Conservation (phyloP, 2,113 vertebrate genomes). For the Oryzias curvinotus region DNA sequence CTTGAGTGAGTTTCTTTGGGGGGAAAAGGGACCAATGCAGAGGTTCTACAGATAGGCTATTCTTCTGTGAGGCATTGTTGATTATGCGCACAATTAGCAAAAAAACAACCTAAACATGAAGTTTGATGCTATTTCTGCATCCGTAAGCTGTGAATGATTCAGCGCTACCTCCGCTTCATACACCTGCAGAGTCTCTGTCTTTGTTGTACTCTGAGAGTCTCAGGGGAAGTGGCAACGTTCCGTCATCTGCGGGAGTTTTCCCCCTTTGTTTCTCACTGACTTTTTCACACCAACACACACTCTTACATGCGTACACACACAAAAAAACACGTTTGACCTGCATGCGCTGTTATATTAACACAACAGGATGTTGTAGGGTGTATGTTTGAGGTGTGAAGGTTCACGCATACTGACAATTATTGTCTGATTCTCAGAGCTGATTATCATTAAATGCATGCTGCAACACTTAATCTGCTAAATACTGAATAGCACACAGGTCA, state of each 20-base stretch:
- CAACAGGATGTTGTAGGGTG: slow-evolving; percentile 72
- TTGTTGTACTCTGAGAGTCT: slow-evolving; percentile 41
- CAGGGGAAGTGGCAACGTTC: slow-evolving; percentile 48
- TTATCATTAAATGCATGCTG: slow-evolving; percentile 24
- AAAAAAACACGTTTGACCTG: slow-evolving; percentile 62
- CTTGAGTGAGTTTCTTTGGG: too few species aligned
- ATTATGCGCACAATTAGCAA: neutral
- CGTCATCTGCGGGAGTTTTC: slow-evolving; percentile 60
- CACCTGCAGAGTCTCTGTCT: slow-evolving; percentile 45
- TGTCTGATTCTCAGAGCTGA: slow-evolving; percentile 48
- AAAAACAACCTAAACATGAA: slow-evolving; percentile 6
- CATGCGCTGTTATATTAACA: slow-evolving; percentile 53
- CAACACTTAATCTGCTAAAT: neutral
- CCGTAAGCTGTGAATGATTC: slow-evolving; percentile 40
- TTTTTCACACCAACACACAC: slow-evolving; percentile 18
- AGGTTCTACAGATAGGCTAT: too few species aligned
- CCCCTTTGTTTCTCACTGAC: slow-evolving; percentile 50
- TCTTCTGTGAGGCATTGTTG: too few species aligned
- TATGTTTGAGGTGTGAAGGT: slow-evolving; percentile 66
- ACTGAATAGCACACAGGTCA: neutral
- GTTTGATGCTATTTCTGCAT: slow-evolving; percentile 7
- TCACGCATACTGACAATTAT: slow-evolving; percentile 60
- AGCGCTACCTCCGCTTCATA: slow-evolving; percentile 34
- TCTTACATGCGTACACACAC: slow-evolving; percentile 4
- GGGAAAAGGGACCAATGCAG: too few species aligned